These are phyloP conservation scores for Adelognathus sp. DNA, from an alignment of 2,888 invertebrate species.

Conservation along the genomic window DNA sequence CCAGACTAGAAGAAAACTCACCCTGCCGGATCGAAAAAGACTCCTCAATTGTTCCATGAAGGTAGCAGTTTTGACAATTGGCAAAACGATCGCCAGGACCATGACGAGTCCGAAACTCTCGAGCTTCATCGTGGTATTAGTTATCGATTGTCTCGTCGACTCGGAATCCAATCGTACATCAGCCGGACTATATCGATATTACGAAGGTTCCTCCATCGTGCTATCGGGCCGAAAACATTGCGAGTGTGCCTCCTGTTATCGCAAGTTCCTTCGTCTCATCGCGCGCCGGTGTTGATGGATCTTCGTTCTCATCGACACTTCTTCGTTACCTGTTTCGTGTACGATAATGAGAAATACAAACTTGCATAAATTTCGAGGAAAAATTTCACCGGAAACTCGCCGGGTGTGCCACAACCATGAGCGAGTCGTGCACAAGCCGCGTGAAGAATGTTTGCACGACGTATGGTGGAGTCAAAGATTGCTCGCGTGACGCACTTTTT, in stretches of 20 bases:
- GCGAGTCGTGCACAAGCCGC: neutral
- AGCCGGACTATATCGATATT: neutral
- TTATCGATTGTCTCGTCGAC: neutral
- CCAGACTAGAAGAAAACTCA: slow-evolving; percentile 63
- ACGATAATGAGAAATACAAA: neutral
- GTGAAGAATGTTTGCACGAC: slow-evolving; percentile 36
- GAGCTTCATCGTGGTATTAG: slow-evolving; percentile 46
- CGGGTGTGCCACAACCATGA: neutral
- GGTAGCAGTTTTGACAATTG: slow-evolving; percentile 36
- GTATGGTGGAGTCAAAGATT: slow-evolving; percentile 41
- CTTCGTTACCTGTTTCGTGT: neutral
- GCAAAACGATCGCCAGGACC: slow-evolving; percentile 45
- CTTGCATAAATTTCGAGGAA: neutral
- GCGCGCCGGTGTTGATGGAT: neutral
- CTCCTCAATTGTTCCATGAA: slow-evolving; percentile 64
- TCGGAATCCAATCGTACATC: neutral
- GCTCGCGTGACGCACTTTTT: neutral
- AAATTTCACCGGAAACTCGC: neutral
- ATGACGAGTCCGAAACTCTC: slow-evolving; percentile 29
- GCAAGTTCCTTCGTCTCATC: neutral
- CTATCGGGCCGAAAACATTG: neutral
- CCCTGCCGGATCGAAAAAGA: slow-evolving; percentile 65
- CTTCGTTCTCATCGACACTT: slow-evolving; percentile 10
- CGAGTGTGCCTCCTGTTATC: neutral
- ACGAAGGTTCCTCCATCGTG: slow-evolving; percentile 52